A percentile compares a stretch with the other conserved stretches of the same genome.
Conservation (phyloP, 2,113 vertebrate species). For the Platysternon megacephalum region DNA sequence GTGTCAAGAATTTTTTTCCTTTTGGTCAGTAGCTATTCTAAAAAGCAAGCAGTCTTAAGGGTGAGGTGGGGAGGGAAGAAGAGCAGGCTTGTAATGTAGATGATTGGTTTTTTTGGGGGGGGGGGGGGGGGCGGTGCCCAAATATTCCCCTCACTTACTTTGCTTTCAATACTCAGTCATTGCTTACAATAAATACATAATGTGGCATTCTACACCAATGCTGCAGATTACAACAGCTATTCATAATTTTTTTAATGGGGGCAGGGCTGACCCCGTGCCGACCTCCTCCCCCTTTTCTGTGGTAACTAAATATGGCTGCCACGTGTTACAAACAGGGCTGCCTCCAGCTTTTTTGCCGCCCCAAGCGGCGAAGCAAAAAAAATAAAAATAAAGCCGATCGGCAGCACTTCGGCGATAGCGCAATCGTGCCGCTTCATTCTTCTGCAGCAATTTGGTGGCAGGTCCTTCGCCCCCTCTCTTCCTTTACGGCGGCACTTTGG, state of each 20-base stretch:
- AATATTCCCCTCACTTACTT: neutral
- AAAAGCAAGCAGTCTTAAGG: rapidly evolving
- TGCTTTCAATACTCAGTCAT: neutral
- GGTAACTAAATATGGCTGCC: too few relatives aligned
- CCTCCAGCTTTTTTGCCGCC: too few relatives aligned
- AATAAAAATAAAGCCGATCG: too few relatives aligned
- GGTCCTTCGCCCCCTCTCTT: too few relatives aligned
- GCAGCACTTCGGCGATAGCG: too few relatives aligned
- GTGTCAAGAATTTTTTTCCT: neutral
- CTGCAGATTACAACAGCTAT: neutral
- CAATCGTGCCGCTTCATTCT: too few relatives aligned
- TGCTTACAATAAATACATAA: neutral
- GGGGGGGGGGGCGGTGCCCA: rapidly evolving
- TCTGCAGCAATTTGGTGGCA: too few relatives aligned
- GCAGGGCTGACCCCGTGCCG: neutral
- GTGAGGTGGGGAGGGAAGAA: rapidly evolving
- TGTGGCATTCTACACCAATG: neutral
- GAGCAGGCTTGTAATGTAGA: neutral
- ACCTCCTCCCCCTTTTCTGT: neutral
- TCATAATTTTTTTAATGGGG: neutral
- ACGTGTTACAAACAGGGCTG: neutral
- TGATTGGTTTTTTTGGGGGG: neutral
- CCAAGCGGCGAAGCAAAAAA: too few relatives aligned
- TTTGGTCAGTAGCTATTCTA: conserved; percentile 7
- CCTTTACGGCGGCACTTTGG: too few relatives aligned